Base-by-base conservation (phyloP, 2,888 invertebrate species). In the Microplitis deprimator region DNA sequence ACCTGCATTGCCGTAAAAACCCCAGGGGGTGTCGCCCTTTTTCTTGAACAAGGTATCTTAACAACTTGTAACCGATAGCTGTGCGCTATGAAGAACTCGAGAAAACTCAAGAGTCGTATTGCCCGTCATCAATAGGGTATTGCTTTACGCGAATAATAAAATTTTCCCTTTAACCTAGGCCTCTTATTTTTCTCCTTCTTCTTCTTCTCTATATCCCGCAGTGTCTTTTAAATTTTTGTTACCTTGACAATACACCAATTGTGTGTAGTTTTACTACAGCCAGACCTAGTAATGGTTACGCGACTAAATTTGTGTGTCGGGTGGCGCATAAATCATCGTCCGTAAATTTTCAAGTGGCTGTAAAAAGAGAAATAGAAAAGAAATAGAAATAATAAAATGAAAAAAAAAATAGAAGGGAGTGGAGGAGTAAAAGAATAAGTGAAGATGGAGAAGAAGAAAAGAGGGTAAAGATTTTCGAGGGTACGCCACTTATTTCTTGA, bases 51-150 rank as follows among this genome's bases (percentile, higher is more conserved):
- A 83, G 79, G 79, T 74, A 80, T 61, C 82, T 85, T 84, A 85
- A 86, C 85, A 87, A 85, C 85, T 84, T 86, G 86, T 87, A 87
- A 87, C 84, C 84, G 86, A 87, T 86, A 86, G 85, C 86, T 86
- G 85, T 77, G 81, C 81, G 81, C 73, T 65, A 29, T 29, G 29
- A 29, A 4, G 29, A 29, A 29, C 29, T 29, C 29, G 29, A 29
- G 65, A 29, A 13, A 50, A 50, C 50, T 50, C 50, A 50, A 50
- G 50, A 62, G 62, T 6, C 65, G 29, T 65, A 65, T 38, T 38
- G 38, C 13, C 29, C 61, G 29, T 61, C 60, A 39, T 68, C 68
- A 74, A 74, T 74, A 74, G 67, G 17, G 38, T 68, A 74, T 68
- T 68, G 59, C 61, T 68, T 16, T 60, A 59, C 59, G 38, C 65